These are phyloP conservation scores for Mesorhabditis spiculigera DNA, from an alignment of 2,888 invertebrate species.

Conservation along the genomic window DNA sequence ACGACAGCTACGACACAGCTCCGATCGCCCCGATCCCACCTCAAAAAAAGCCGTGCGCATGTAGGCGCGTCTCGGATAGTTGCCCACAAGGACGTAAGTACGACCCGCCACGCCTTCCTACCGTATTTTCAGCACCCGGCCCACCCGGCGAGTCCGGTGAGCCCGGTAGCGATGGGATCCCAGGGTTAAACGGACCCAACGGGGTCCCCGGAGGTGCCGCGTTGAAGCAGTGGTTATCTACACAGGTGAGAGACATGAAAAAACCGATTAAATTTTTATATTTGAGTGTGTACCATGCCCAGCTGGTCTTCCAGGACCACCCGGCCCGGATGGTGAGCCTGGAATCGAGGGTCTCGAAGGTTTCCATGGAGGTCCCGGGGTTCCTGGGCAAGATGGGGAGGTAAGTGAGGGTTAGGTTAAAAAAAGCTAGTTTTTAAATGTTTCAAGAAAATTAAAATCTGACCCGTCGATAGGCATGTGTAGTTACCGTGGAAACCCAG, in stretches of 20 bases:
- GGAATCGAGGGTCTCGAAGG: background rate
- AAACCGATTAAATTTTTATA: background rate
- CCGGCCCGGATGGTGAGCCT: background rate
- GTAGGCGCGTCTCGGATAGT: background rate
- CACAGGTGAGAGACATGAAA: background rate
- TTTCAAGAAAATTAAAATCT: too few relatives aligned
- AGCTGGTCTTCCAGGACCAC: background rate
- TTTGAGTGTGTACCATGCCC: conserved; percentile 1
- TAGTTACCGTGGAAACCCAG: too few relatives aligned
- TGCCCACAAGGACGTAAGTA: background rate
- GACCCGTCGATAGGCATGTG: too few relatives aligned
- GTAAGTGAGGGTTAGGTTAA: background rate
- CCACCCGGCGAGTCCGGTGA: background rate
- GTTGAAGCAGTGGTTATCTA: background rate
- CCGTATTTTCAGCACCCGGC: background rate
- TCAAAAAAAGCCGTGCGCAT: background rate
- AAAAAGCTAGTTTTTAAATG: too few relatives aligned
- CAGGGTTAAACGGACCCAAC: background rate
- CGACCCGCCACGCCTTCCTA: background rate
- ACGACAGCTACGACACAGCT: background rate
- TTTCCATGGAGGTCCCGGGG: background rate
- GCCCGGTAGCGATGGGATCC: background rate
- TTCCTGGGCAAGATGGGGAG: background rate
- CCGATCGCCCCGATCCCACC: background rate
- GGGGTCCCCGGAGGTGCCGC: background rate